Percentiles rank a stretch among this genome's conserved stretches.
Conservation (phyloP, 2,113 vertebrate species). For the Rhombomys opimus region DNA sequence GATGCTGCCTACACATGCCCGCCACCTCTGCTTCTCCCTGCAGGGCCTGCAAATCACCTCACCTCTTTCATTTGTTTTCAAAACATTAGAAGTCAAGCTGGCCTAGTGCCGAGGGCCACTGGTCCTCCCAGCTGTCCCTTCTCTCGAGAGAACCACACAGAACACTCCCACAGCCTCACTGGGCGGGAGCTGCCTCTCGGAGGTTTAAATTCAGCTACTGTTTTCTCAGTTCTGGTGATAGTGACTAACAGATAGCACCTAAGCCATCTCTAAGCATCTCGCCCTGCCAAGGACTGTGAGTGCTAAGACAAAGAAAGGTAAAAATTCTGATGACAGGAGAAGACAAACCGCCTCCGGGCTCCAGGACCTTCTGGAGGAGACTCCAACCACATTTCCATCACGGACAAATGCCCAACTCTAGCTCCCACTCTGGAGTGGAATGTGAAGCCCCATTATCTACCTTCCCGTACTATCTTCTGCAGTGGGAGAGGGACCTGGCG, state of each 20-base stretch:
- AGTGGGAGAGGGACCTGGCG: neutral
- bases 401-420: neutral
- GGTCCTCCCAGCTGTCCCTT: conserved; percentile 19
- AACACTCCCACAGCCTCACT: neutral
- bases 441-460: neutral
- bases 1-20: neutral
- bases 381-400: neutral
- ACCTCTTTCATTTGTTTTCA: neutral
- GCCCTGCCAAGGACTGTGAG: neutral
- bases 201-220: neutral
- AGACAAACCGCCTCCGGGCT: neutral
- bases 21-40: neutral
- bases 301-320: conserved; percentile 44
- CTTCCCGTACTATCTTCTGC: neutral
- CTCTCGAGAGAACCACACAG: conserved; percentile 35
- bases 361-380: neutral
- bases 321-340: neutral
- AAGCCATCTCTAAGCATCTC: neutral
- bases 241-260: neutral
- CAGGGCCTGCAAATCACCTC: neutral
- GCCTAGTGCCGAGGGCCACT: neutral
- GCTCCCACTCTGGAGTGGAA: neutral
- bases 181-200: neutral
- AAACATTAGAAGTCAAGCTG: conserved; percentile 35
- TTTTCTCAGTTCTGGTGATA: conserved; percentile 46